Evolutionary conservation across 2,888 invertebrate genomes (phyloP).

Genomic region (Ceraclea dissimilis): DNA sequence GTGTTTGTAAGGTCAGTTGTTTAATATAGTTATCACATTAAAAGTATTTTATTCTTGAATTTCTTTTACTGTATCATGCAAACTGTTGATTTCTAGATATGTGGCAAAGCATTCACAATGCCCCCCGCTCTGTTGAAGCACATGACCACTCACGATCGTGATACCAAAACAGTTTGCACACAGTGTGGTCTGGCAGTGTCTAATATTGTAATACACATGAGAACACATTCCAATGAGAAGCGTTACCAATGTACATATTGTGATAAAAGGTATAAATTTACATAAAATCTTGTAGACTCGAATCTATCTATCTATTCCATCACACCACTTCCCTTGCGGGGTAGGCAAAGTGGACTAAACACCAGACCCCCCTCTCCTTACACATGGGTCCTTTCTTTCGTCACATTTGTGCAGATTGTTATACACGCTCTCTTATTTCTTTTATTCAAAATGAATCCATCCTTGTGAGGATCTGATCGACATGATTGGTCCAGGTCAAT

Average conservation of each 20-base stretch:
- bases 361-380: no score
- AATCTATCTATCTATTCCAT: neutral
- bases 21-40: no score
- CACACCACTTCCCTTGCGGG: no score
- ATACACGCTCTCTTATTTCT: no score
- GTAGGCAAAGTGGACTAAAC: no score
- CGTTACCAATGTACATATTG: conserved; percentile 18
- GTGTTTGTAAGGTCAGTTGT: conserved; percentile 17
- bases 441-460: no score
- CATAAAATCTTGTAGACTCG: neutral
- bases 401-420: no score
- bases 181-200: conserved; percentile 19
- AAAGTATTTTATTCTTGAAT: no score
- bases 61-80: no score
- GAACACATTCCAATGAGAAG: conserved; percentile 16
- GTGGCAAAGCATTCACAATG: conserved; percentile 17
- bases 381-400: no score
- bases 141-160: conserved; percentile 9
- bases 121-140: conserved; percentile 14
- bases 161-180: conserved; percentile 9
- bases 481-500: no score
- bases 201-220: conserved; percentile 17
- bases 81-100: conserved; percentile 19
- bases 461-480: no score
- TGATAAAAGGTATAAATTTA: conserved; percentile 12